A percentile compares a stretch with the other conserved stretches of the same genome.
Conservation (phyloP, 2,888 invertebrate species). For the Sipha maydis region DNA sequence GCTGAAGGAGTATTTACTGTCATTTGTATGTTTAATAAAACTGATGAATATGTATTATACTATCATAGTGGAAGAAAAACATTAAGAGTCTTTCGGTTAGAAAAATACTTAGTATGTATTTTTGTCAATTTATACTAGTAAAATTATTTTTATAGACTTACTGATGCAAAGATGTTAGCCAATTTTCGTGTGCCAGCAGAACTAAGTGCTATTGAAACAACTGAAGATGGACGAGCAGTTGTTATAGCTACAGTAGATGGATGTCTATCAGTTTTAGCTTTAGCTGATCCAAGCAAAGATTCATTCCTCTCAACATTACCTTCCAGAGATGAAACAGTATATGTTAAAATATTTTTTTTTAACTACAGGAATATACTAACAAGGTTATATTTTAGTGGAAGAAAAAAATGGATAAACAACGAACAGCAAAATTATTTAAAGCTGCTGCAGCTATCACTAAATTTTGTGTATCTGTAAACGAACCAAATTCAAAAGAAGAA, state of each 20-base stretch:
- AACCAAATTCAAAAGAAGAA: conserved; percentile 57
- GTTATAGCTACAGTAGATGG: conserved; percentile 94
- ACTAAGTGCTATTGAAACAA: conserved; percentile 86
- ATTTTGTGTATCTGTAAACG: conserved; percentile 65
- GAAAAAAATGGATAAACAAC: conserved; percentile 75
- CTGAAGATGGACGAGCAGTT: conserved; percentile 82
- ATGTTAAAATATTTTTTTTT: conserved; percentile 57
- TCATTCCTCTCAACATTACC: conserved; percentile 76
- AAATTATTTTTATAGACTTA: conserved; percentile 73
- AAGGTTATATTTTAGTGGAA: conserved; percentile 71
- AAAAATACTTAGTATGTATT: not conserved
- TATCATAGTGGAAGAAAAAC: conserved; percentile 97
- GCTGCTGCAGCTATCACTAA: conserved; percentile 75
- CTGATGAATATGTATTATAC: conserved; percentile 94
- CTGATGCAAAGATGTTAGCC: conserved; percentile 89
- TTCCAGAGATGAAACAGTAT: conserved; percentile 76
- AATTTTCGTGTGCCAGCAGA: conserved; percentile 93
- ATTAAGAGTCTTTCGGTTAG: conserved; percentile 86
- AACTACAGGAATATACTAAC: not conserved
- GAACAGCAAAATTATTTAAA: conserved; percentile 75
- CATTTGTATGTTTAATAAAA: conserved; percentile 92
- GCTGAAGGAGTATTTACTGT: conserved; percentile 98
- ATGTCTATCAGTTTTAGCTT: conserved; percentile 88
- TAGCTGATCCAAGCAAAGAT: conserved; percentile 77
- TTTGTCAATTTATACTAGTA: not conserved